Base-by-base conservation (phyloP, 2,888 invertebrate genomes). In the Drosophila siamana region DNA sequence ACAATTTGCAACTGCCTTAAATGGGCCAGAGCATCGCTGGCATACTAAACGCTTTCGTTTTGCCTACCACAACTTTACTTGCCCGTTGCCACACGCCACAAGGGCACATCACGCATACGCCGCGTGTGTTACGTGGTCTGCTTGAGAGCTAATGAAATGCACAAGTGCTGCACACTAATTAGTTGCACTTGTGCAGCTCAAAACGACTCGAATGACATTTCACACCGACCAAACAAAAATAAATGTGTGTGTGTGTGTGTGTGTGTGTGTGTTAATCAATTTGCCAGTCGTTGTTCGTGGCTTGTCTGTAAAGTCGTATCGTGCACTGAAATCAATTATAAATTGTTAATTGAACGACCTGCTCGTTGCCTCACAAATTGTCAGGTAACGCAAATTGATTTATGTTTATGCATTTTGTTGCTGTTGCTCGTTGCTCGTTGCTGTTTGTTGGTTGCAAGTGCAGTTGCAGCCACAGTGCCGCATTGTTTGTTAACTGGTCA, bases 91-190 rank as follows among this genome's bases (percentile, higher is more conserved):
- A n/a, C n/a, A n/a, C n/a, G n/a, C n/a, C n/a, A n/a, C n/a, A n/a
- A n/a, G n/a, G n/a, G 15, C 54, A 7, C 72, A 77, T 77, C 70
- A 82, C 63, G 77, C 46, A 86, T 83, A 77, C 69, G 72, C 75
- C 61, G 48, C 61, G 62, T 81, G 61, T 56, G 76, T 55, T 51
- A 67, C 60, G 43, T 57, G 62, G 1, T 26, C 6, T 64, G 64
- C 60, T 71, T 69, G 41, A 57, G 40, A 62, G 63, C 65, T 76
- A 79, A 83, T 86, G 62, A 50, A 76, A 60, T 74, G 70, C 86
- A 74, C 77, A 83, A 73, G 65, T 86, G 80, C 19, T 57, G 33
- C 60, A 40, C 54, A 75, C 57, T 71, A 74, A 71, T 71, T 61
- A 74, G 43, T 48, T 38, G 40, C 60, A 65, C 55, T 73, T 70